Evolutionary conservation across 2,797 vertebrate genomes (phyloP).

Genomic region (Betta splendens): DNA sequence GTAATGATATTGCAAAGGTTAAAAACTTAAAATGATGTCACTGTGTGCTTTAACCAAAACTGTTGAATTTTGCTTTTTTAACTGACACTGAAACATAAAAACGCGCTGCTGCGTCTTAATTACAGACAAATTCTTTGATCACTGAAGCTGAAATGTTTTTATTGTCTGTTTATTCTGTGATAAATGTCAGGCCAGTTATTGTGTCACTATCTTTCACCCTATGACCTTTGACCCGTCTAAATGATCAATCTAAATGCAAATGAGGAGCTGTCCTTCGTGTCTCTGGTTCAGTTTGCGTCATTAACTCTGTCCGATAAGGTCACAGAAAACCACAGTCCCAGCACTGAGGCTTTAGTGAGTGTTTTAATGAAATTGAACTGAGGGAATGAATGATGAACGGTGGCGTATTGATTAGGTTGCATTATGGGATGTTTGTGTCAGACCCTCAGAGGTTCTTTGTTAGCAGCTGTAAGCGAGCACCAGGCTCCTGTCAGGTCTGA

Average conservation of each 20-base stretch:
- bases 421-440: rapidly evolving
- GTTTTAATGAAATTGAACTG: no score
- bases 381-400: no score
- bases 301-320: no score
- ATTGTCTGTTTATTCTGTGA: slow-evolving; percentile 27
- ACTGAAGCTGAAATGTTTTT: slow-evolving; percentile 50
- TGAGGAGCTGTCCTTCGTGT: slow-evolving; percentile 31
- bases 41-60: no score
- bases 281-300: no score
- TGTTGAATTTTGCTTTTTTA: no score
- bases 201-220: slow-evolving; percentile 34
- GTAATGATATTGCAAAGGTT: no score
- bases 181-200: slow-evolving; percentile 43
- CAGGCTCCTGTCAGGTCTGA: slow-evolving; percentile 47
- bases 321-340: no score
- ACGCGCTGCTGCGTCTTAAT: no score
- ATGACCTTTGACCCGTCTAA: slow-evolving; percentile 64
- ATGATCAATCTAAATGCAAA: slow-evolving; percentile 76
- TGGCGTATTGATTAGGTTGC: neutral
- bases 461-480: slow-evolving; percentile 58
- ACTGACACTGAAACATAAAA: no score
- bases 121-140: slow-evolving; percentile 6
- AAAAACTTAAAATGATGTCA: no score
- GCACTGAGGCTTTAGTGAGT: no score
- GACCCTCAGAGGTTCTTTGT: neutral